Percentiles rank a stretch among this genome's conserved stretches.
phyloP scores from a whole-genome alignment of 2,888 invertebrate genomes.

The Tanytarsus gracilentus region DNA sequence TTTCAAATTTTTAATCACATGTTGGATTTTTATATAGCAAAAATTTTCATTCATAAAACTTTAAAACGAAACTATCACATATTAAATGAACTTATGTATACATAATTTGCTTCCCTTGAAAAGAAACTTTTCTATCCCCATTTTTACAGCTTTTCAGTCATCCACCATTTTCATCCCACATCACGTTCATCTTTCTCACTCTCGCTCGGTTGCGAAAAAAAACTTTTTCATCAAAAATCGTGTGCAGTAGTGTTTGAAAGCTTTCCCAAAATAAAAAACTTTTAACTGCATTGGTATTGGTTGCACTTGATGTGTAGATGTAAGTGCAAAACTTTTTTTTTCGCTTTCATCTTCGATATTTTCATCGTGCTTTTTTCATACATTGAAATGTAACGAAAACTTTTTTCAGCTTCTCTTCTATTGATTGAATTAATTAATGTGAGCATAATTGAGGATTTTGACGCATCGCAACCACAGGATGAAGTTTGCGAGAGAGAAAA shows the following conservation, averaged over 20 bases:
- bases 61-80: neutral
- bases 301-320: conserved; percentile 1
- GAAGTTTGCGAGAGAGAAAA: neutral
- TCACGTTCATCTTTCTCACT: neutral
- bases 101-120: neutral
- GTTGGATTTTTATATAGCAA: too few relatives aligned
- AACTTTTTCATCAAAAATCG: too few relatives aligned
- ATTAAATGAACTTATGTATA: neutral
- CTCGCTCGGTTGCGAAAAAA: neutral
- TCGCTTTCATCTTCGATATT: too few relatives aligned
- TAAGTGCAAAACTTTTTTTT: neutral
- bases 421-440: neutral
- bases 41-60: conserved; percentile 28
- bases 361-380: neutral
- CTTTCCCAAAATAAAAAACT: neutral
- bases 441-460: too few relatives aligned
- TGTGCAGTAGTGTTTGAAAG: conserved; percentile 22
- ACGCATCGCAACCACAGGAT: neutral
- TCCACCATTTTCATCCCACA: conserved; percentile 12
- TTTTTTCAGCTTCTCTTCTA: neutral
- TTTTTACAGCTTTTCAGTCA: neutral
- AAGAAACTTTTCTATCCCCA: conserved; percentile 1
- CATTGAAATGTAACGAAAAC: neutral
- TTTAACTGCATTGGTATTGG: conserved; percentile 9
- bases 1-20: too few relatives aligned